phyloP scores from a whole-genome alignment of 2,113 vertebrate genomes.

The Gymnobelideus leadbeateri region DNA sequence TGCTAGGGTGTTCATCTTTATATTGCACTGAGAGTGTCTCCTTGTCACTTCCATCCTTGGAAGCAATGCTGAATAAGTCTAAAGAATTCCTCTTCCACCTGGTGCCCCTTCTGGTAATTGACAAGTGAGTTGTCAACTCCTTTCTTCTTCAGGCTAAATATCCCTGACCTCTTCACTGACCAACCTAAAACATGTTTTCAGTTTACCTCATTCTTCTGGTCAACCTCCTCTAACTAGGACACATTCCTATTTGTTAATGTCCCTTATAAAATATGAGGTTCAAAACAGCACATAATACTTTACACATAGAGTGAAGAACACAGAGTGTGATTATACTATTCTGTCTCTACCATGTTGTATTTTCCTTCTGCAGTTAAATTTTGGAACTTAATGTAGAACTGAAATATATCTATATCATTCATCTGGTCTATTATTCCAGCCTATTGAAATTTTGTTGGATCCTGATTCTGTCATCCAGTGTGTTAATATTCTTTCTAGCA shows the following conservation, averaged over 20 bases:
- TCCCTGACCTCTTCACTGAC: not conserved
- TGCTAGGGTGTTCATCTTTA: not conserved
- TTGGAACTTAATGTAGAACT: not conserved
- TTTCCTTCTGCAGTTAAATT: not conserved
- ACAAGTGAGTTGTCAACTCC: not conserved
- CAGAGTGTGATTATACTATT: not conserved
- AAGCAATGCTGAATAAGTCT: not conserved
- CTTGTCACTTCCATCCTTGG: not conserved
- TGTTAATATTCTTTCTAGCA: not conserved
- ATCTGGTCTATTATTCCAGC: not conserved
- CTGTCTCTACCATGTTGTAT: not conserved
- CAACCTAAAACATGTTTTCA: not conserved
- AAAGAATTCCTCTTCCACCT: not conserved
- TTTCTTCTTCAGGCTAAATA: not conserved
- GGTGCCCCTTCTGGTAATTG: not conserved
- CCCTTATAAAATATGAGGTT: not conserved
- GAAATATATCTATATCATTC: not conserved
- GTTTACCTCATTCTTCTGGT: not conserved
- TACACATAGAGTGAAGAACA: not conserved
- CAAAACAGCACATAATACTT: not conserved
- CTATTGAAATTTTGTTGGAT: not conserved
- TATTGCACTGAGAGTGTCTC: not conserved
- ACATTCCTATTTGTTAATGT: not conserved
- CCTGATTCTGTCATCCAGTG: not conserved
- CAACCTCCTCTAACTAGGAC: not conserved